Percentiles rank a stretch among this genome's conserved stretches.
Conservation (phyloP, 2,113 vertebrate species). For the Nothoprocta perdicaria region DNA sequence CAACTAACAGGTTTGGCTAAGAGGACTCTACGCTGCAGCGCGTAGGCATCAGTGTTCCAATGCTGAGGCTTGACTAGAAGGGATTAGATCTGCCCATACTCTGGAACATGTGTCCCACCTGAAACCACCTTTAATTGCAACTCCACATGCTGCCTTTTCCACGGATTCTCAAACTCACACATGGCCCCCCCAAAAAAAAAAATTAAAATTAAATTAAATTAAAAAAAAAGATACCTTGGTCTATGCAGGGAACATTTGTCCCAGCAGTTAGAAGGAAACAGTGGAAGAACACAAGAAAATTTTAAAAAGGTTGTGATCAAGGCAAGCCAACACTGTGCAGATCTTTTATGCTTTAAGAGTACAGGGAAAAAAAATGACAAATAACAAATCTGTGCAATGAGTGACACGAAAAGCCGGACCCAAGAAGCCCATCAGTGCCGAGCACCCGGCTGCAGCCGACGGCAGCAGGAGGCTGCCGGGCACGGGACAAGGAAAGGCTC, state of each 20-base stretch:
- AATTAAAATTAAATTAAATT: not conserved
- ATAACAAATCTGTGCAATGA: not conserved
- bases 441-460: not conserved
- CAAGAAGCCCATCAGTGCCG: not conserved
- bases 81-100: not conserved
- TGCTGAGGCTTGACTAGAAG: not conserved
- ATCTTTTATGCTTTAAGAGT: not conserved
- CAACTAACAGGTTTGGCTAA: not conserved
- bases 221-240: not conserved
- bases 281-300: not conserved
- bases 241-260: fast-evolving
- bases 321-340: not conserved
- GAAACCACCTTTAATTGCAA: not conserved
- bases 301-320: not conserved
- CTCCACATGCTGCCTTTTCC: not conserved
- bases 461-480: not conserved
- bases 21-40: not conserved
- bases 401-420: not conserved
- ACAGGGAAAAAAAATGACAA: not conserved
- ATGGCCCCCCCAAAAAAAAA: not conserved
- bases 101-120: not conserved
- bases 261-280: not conserved
- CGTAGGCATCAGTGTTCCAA: not conserved
- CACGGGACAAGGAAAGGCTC: not conserved
- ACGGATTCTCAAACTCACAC: not conserved